Evolutionary conservation across 1,140 invertebrate genomes (phyloP).

Genomic region (Drosophila prosaltans): DNA sequence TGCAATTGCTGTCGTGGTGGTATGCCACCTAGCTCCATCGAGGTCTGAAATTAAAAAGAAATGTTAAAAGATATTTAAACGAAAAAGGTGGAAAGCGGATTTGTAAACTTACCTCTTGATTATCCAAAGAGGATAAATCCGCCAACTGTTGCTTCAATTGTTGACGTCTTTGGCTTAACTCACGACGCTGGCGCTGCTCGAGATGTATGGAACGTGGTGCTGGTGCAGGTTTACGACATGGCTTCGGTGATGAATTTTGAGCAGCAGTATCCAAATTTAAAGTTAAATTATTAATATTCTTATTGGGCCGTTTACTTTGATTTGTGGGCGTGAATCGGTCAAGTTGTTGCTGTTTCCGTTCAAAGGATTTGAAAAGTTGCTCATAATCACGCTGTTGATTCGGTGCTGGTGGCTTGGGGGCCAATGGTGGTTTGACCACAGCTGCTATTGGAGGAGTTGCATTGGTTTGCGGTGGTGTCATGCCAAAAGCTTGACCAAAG

Average conservation of each 20-base stretch:
- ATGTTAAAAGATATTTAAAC: not conserved
- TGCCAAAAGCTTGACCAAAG: slow-evolving; percentile 42
- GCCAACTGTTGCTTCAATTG: slow-evolving; percentile 62
- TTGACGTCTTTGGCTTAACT: slow-evolving; percentile 83
- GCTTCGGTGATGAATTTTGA: slow-evolving; percentile 55
- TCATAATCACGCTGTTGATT: slow-evolving; percentile 76
- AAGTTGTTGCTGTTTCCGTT: slow-evolving; percentile 72
- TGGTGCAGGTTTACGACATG: slow-evolving; percentile 69
- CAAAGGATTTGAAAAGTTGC: slow-evolving; percentile 80
- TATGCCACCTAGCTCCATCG: slow-evolving; percentile 16
- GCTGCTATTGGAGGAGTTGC: slow-evolving; percentile 16
- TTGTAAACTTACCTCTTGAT: slow-evolving; percentile 34
- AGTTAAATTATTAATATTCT: slow-evolving; percentile 81
- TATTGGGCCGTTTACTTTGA: slow-evolving; percentile 59
- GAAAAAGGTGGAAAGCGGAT: no score
- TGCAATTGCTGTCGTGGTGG: slow-evolving; percentile 51
- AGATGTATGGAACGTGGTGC: slow-evolving; percentile 84
- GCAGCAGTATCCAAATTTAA: slow-evolving; percentile 57
- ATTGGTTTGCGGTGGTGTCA: slow-evolving; percentile 7
- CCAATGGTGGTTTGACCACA: slow-evolving; percentile 53
- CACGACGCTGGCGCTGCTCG: slow-evolving; percentile 83
- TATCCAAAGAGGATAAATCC: slow-evolving; percentile 39
- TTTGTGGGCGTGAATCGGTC: slow-evolving; percentile 37
- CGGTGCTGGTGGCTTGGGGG: slow-evolving; percentile 57
- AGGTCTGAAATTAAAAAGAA: slow-evolving; percentile 17